phyloP scores from a whole-genome alignment of 2,797 vertebrate genomes.

The Cyclura pinguis region DNA sequence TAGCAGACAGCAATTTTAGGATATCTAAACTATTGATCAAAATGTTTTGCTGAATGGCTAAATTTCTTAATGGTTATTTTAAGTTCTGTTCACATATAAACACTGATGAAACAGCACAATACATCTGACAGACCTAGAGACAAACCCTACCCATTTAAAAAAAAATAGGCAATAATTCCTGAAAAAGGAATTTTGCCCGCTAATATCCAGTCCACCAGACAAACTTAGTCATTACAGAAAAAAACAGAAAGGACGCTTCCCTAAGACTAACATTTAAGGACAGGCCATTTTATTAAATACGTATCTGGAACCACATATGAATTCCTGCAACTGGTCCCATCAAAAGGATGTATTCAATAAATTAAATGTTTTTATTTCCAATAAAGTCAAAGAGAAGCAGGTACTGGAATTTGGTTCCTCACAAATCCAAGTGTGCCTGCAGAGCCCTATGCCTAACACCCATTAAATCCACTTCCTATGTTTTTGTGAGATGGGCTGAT shows the following conservation, averaged over 20 bases:
- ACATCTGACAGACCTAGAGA: slow-evolving; percentile 50
- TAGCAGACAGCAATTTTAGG: slow-evolving; percentile 48
- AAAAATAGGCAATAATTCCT: slow-evolving; percentile 45
- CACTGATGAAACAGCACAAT: slow-evolving; percentile 57
- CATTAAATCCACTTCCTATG: not conserved
- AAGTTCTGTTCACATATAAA: slow-evolving; percentile 37
- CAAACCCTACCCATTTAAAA: slow-evolving; percentile 25
- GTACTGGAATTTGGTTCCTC: not conserved
- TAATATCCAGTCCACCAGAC: slow-evolving; percentile 44
- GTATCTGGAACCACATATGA: slow-evolving; percentile 72
- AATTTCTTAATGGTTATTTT: slow-evolving; percentile 42
- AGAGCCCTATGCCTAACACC: not conserved
- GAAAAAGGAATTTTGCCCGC: slow-evolving; percentile 43
- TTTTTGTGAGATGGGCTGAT: not conserved
- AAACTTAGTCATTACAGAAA: slow-evolving; percentile 60
- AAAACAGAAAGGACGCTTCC: slow-evolving; percentile 43
- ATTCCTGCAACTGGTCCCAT: slow-evolving; percentile 62
- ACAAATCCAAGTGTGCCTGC: not conserved
- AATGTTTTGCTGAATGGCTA: slow-evolving; percentile 37
- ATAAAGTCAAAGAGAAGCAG: slow-evolving; percentile 61
- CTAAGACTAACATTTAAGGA: slow-evolving; percentile 64
- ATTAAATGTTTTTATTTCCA: slow-evolving; percentile 39
- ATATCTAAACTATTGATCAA: slow-evolving; percentile 35
- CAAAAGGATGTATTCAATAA: slow-evolving; percentile 68
- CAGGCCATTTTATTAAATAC: slow-evolving; percentile 70